phyloP scores from a whole-genome alignment of 2,113 vertebrate species.

The Epinephelus moara region DNA sequence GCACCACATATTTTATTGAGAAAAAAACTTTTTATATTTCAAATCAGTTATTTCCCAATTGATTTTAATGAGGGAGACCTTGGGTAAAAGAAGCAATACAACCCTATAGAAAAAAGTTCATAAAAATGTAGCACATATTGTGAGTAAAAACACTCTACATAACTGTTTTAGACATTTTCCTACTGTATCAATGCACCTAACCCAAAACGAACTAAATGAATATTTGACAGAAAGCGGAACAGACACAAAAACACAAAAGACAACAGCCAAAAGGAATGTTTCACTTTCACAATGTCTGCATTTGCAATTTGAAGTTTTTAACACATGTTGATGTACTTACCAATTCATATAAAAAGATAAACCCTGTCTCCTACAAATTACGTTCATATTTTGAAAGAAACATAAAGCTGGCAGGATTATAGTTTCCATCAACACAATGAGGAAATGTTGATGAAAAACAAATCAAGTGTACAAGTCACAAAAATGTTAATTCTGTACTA shows the following conservation, averaged over 20 bases:
- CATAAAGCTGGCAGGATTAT: too few relatives aligned
- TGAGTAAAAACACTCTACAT: conserved; percentile 26
- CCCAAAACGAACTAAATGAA: not conserved
- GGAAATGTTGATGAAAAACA: not conserved
- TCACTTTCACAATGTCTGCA: not conserved
- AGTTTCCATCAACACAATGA: not conserved
- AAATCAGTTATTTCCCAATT: not conserved
- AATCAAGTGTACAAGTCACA: not conserved
- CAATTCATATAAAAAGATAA: not conserved
- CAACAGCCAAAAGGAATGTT: not conserved
- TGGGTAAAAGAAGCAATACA: not conserved
- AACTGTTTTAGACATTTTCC: not conserved
- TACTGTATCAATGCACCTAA: not conserved
- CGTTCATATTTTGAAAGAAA: not conserved
- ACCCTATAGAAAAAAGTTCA: conserved; percentile 21
- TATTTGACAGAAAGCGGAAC: conserved; percentile 4
- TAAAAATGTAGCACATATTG: conserved; percentile 24
- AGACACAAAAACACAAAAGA: conserved; percentile 12
- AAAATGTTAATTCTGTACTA: not conserved
- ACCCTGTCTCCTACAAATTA: not conserved
- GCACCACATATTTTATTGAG: conserved; percentile 50
- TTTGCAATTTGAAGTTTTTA: not conserved
- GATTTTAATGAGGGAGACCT: not conserved
- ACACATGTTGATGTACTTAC: not conserved
- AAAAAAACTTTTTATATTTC: conserved; percentile 29